Conservation (phyloP, 2,797 vertebrate species). For the Salmo trutta region DNA sequence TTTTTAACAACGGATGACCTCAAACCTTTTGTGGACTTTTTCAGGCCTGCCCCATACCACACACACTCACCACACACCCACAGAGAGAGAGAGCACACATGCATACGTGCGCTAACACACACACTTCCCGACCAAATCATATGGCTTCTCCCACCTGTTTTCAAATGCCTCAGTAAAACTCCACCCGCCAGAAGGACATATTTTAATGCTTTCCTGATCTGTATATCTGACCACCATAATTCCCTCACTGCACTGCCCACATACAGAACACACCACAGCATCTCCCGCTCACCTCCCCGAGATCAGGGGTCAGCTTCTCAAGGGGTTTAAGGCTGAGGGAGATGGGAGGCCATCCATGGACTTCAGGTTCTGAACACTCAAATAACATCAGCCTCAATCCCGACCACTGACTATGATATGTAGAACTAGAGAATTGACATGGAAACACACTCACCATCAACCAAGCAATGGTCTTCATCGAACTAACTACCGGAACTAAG, state of each 20-base stretch:
- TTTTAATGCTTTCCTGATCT: neutral
- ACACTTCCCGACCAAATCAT: neutral
- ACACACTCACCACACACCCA: neutral
- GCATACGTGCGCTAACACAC: neutral
- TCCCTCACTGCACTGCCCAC: neutral
- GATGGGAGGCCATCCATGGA: slow-evolving; percentile 8
- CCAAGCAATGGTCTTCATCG: neutral
- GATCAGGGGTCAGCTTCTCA: slow-evolving; percentile 49
- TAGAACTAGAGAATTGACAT: neutral
- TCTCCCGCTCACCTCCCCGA: slow-evolving; percentile 39
- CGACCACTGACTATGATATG: neutral
- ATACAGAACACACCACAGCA: slow-evolving; percentile 19
- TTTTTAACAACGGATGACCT: slow-evolving; percentile 39
- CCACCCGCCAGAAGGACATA: neutral
- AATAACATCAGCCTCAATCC: neutral
- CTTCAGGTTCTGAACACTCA: neutral
- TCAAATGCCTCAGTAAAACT: slow-evolving; percentile 3
- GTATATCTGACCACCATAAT: neutral
- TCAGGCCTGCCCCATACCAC: neutral
- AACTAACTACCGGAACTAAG: neutral
- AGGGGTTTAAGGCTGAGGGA: slow-evolving; percentile 39
- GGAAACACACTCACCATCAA: neutral
- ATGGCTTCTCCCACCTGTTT: neutral
- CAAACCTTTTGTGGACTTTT: slow-evolving; percentile 9
- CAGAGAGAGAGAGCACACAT: slow-evolving; percentile 11